Evolutionary conservation across 2,888 invertebrate species (phyloP).

Genomic region (Villa cingulata): DNA sequence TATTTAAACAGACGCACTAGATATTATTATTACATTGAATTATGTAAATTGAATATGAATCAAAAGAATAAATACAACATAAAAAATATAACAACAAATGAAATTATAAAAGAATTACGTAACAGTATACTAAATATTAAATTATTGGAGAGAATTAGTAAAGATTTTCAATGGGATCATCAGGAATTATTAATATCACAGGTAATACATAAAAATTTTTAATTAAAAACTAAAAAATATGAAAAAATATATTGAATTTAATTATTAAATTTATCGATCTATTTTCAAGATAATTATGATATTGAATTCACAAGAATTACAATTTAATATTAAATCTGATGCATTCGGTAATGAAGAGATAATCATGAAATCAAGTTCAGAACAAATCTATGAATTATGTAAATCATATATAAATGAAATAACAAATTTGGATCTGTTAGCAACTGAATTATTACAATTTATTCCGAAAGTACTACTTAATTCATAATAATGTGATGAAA

Average conservation of each 20-base stretch:
- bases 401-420: slow-evolving; percentile 33
- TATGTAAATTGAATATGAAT: slow-evolving; percentile 30
- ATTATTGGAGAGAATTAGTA: slow-evolving; percentile 29
- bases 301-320: slow-evolving; percentile 27
- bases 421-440: slow-evolving; percentile 26
- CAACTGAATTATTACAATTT: slow-evolving; percentile 25
- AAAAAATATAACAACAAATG: slow-evolving; percentile 28
- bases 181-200: slow-evolving; percentile 31
- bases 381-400: slow-evolving; percentile 26
- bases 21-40: slow-evolving; percentile 32
- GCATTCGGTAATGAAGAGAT: slow-evolving; percentile 32
- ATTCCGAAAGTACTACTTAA: too few species aligned
- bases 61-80: slow-evolving; percentile 28
- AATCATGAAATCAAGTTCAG: slow-evolving; percentile 24
- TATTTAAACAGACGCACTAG: slow-evolving; percentile 34
- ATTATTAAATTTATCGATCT: neutral
- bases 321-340: slow-evolving; percentile 28
- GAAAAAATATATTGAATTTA: neutral
- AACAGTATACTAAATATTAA: slow-evolving; percentile 29
- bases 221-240: neutral
- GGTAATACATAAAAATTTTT: slow-evolving; percentile 13
- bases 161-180: slow-evolving; percentile 32
- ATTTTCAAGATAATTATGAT: slow-evolving; percentile 25
- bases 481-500: neutral
- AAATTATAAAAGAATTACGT: slow-evolving; percentile 28